Evolutionary conservation across 2,113 vertebrate genomes (phyloP).

Genomic region (Spermophilus dauricus): DNA sequence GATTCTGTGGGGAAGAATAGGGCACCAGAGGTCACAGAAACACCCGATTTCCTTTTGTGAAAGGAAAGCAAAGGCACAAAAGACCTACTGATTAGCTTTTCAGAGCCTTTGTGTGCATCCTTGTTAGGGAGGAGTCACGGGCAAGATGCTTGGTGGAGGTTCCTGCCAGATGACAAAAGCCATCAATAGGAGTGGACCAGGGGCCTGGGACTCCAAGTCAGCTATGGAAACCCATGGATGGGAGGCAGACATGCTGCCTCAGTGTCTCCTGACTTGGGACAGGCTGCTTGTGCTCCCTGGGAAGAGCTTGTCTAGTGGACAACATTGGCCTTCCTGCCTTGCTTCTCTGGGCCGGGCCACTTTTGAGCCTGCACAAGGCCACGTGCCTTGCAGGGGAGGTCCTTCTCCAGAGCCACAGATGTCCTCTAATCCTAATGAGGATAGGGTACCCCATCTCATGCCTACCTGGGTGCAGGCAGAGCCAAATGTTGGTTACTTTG

Average conservation of each 20-base stretch:
- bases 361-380: not conserved
- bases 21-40: not conserved
- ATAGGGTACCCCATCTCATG: fast-evolving
- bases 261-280: not conserved
- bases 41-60: not conserved
- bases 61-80: not conserved
- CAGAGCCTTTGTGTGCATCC: not conserved
- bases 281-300: not conserved
- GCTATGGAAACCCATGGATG: not conserved
- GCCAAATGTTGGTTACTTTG: not conserved
- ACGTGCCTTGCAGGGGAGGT: fast-evolving
- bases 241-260: not conserved
- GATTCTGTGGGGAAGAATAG: not conserved
- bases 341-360: not conserved
- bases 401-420: not conserved
- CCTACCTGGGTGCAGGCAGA: fast-evolving
- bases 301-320: not conserved
- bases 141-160: not conserved
- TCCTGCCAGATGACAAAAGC: not conserved
- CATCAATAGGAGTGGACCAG: not conserved
- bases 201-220: fast-evolving
- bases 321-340: not conserved
- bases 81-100: not conserved
- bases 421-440: no score
- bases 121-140: not conserved